Evolutionary conservation across 2,797 vertebrate genomes (phyloP), one percentile per base, ranked within the genome.

Genomic region (Gadopsis bispinosus): DNA sequence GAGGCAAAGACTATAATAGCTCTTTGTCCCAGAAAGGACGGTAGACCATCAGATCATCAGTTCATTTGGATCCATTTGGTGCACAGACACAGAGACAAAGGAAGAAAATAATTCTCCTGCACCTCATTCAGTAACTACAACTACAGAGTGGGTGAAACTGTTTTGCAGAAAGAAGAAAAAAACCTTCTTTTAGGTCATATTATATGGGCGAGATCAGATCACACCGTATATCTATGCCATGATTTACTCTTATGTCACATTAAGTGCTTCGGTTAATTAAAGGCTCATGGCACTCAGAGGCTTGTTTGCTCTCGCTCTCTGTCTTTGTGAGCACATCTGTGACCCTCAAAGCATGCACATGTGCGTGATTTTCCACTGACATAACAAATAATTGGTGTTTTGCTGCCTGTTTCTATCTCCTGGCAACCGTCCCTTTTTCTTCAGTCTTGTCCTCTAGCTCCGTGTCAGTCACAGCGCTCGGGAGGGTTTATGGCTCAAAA

Each of bases 11-110:
- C 74, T 87, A 45, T 17, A 80, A 92, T 88, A 91, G 84, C 77
- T 84, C 69, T 90, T 73, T 88, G 88, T 84, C 83, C 85, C 62
- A 73, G 54, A 90, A 80, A 88, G 69, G 51, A 80, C n/a, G 9
- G 35, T 14, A 60, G 65, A 75, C 31, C 47, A 84, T 90, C 68
- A 65, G 48, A 80, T 77, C 72, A 89, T 91, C 85, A 87, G 88
- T 91, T 86, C 58, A 67, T 71, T 80, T 59, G 64, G 51, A 87
- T 90, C 81, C 61, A 86, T 89, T 81, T 75, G 47, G 20, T 73
- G 20, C 43, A 60, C 20, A 53, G 17, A 69, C 20, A 55, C 54
- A 37, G 35, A 37, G 10, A 39, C 11, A 39, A 39, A 39, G 37
- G 10, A 10, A 8, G 37, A 39, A 72, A 58, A 39, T 22, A 26